Evolutionary conservation across 2,888 invertebrate species (phyloP).

Genomic region (Drosophila algonquin): DNA sequence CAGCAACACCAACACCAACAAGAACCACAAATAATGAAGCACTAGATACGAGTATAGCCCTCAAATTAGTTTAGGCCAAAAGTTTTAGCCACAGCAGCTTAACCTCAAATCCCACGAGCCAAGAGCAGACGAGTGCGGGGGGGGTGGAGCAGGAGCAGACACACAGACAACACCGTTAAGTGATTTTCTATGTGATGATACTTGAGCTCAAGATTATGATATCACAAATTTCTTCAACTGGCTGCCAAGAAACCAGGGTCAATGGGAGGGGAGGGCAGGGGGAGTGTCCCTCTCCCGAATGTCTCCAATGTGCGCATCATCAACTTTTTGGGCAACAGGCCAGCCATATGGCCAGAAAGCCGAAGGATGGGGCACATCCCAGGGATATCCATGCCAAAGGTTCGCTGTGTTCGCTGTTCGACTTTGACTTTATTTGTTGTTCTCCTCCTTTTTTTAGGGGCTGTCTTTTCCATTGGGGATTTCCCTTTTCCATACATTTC

Average conservation of each 20-base stretch:
- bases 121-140: conserved; percentile 6
- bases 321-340: conserved; percentile 73
- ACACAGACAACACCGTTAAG: conserved; percentile 67
- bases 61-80: conserved; percentile 78
- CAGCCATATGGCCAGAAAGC: conserved; percentile 25
- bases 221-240: conserved; percentile 65
- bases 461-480: not conserved
- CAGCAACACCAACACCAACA: conserved; percentile 13
- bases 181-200: conserved; percentile 80
- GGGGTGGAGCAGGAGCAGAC: conserved; percentile 22
- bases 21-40: conserved; percentile 72
- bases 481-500: not conserved
- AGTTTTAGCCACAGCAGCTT: conserved; percentile 78
- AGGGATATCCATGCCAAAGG: conserved; percentile 27
- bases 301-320: conserved; percentile 61
- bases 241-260: conserved; percentile 23
- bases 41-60: conserved; percentile 51
- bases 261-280: not conserved
- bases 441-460: not conserved
- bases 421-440: conserved; percentile 27
- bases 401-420: conserved; percentile 31
- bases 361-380: not conserved
- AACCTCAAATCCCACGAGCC: conserved; percentile 68
- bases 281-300: conserved; percentile 11
- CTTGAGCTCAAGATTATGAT: conserved; percentile 78